A percentile compares a stretch with the other conserved stretches of the same genome.
Evolutionary conservation across 2,888 invertebrate species (phyloP).

Genomic region (Cataglyphis livida): DNA sequence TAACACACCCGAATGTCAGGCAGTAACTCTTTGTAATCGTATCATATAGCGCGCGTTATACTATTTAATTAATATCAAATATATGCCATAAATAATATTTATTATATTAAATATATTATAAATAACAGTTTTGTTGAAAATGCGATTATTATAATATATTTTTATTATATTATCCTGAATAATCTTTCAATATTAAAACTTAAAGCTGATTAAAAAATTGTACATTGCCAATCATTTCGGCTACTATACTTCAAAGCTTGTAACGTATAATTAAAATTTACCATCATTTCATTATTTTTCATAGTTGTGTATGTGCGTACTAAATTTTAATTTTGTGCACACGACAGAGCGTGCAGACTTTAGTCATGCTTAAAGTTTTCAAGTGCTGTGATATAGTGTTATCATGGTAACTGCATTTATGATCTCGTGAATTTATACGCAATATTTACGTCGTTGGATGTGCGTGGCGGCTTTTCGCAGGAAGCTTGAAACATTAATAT

Average conservation of each 20-base stretch:
- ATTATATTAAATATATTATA: not conserved
- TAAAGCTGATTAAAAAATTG: conserved; percentile 11
- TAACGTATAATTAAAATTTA: conserved; percentile 42
- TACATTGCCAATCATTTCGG: conserved; percentile 24
- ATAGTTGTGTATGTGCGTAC: not conserved
- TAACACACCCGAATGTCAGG: not conserved
- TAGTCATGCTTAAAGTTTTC: conserved; percentile 23
- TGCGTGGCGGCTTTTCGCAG: not conserved
- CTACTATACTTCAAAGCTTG: conserved; percentile 39
- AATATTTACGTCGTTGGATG: conserved; percentile 24
- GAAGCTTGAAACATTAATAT: conserved; percentile 40
- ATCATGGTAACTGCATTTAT: conserved; percentile 34
- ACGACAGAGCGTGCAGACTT: conserved; percentile 21
- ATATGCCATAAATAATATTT: not conserved
- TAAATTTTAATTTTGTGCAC: conserved; percentile 12
- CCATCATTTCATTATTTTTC: not conserved
- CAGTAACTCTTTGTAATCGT: not conserved
- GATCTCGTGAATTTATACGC: conserved; percentile 38
- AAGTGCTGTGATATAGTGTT: conserved; percentile 23
- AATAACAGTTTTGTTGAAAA: not conserved
- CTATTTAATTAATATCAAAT: not conserved
- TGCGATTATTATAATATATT: not conserved
- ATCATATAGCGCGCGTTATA: not conserved
- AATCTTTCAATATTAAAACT: conserved; percentile 16
- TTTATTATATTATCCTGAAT: not conserved